Evolutionary conservation across 2,113 vertebrate species (phyloP), one percentile per base, ranked within the genome.

Genomic region (Paramormyrops kingsleyae): DNA sequence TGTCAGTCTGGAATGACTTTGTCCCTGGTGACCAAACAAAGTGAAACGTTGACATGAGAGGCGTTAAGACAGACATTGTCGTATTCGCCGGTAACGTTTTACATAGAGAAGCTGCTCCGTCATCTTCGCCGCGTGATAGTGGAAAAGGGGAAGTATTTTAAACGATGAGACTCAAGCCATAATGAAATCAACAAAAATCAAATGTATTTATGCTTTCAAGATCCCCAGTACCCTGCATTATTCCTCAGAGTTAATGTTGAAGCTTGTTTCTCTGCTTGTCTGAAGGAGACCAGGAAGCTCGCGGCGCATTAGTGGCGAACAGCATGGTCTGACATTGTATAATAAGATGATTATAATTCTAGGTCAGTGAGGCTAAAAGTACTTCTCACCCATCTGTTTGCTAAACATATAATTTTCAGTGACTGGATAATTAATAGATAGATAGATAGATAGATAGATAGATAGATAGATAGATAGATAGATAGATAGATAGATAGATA

Each of bases 331-430:
- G 44, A 74, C 62, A 77, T 44, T 56, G 35, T 24, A 44, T 47
- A 77, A 77, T 88, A 31, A 80, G 46, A 47, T 77, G 46, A 88
- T 70, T n/a, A 49, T 80, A 46, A 88, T 88, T 88, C 70, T 52
- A 31, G 53, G 44, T 88, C 88, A 88, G 12, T 50, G 10, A 88
- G 59, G 62, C 88, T 62, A 74, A 66, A 46, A 77, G 27, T 49
- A 66, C 15, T 88, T 46, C 12, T 52, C n/a, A 66, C 24, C n/a
- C 59, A 46, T 88, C 66, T 49, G 62, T 77, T 17, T 21, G n/a
- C 24, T 50, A 5, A 44, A 35, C 46, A 47, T 21, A 70, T 42
- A 10, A 46, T 70, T 42, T 62, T 10, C 44, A 44, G 19, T 47
- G 87, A 39, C 39, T 70, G 27, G n/a, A 70, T 70, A 50, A 50